Evolutionary conservation across 2,113 vertebrate genomes (phyloP), one percentile per base, ranked within the genome.

Genomic region (Myotis lucifugus): DNA sequence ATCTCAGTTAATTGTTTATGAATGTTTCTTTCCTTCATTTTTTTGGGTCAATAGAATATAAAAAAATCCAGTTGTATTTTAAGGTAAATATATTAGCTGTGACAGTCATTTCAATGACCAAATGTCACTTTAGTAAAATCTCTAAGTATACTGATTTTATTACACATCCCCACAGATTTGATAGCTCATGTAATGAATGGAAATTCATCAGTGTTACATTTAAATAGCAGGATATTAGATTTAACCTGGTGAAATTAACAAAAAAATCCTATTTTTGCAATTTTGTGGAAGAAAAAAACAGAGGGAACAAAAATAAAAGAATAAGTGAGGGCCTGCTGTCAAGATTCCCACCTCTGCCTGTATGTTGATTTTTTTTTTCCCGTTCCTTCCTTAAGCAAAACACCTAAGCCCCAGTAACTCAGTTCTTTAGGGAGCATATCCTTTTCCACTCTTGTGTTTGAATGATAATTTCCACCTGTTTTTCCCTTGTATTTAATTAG

Each of bases 401-500:
- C 8, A 8, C 12, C 1, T 6, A 87, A 85, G 21, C 32, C 66
- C 19, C 56, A 70, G 25, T 29, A 29, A 56, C 46, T 88, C 48
- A 21, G 17, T 25, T 85, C 56, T 82, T 82, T 59, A 67, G 19
- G 25, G 15, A 85, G 25, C 12, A 69, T 32, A 85, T 78, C 32
- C 18, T 74, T 17, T 76, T 82, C 46, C 8, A 70, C 8, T 61
- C 19, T 78, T 40, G 42, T 73, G 37, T 94, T 93, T 90, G 76
- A 91, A 83, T 34, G 93, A n/a, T 77, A 64, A 89, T 79, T 95
- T 91, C 66, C 25, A 94, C 32, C 21, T 91, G 15, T 15, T 81
- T 85, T 77, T 52, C 10, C 46, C 52, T 70, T 77, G 59, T 13
- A 48, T 81, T 94, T 94, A 93, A 93, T 91, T 82, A 88, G 50